Base-by-base conservation (phyloP, 2,888 invertebrate species). In the Lampropteryx suffumata region DNA sequence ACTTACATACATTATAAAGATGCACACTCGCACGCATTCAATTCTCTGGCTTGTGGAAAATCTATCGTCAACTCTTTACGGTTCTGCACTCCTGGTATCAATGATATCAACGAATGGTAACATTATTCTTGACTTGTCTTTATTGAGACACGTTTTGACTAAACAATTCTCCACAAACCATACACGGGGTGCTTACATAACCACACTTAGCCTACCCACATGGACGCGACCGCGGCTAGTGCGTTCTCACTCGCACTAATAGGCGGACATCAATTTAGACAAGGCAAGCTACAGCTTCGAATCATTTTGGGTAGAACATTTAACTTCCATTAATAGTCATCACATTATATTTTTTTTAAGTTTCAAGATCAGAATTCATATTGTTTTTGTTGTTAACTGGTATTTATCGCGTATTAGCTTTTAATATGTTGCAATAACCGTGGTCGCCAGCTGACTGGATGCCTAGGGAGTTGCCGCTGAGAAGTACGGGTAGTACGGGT, bases 101-200 rank as follows among this genome's bases (percentile, higher is more conserved):
- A 7, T 12, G 3, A 5, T 11, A 35, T 6, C 8, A 4, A 4
- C 21, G 12, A 1, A 14, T 13, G 14, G 10, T 29, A 9, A 11
- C 2, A 21, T 21, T 5, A 21, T 5, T 21, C 5, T 21, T 3
- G 5, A 5, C 2, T 21, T 21, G 21, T 3, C 21, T 2, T 2
- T 5, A n/a, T 21, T 3, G 21, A 21, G 5, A 3, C 3, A 3
- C 2, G 21, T 10, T 24, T 27, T 17, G 29, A 42, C n/a, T 11
- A 13, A 30, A 32, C 28, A 33, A 37, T 37, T 42, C 32, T 40
- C 47, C 34, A 37, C 36, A 50, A 41, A 13, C 32, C 57, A 34
- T 29, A 73, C 83, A 79, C 84, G 69, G 82, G 84, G 84, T 84
- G 85, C 82, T 83, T 81, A 84, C 85, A 67, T 61, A 71, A 72